Evolutionary conservation across 2,888 invertebrate species (phyloP), one percentile per base, ranked within the genome.

Genomic region (Drosophila testacea): DNA sequence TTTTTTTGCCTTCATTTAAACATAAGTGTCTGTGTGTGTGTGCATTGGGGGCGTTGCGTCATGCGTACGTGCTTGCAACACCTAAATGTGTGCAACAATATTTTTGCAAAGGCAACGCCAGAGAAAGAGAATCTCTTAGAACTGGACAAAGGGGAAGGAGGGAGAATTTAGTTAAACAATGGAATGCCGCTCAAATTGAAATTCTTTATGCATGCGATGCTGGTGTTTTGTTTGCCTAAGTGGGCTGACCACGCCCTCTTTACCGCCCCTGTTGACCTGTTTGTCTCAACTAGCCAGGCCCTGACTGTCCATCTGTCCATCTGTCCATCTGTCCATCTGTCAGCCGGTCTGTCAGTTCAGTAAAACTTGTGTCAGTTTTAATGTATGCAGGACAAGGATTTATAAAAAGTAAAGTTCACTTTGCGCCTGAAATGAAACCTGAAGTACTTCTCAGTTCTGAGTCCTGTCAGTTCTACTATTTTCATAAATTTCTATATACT

Each of bases 11-110:
- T 65, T 46, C 66, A 73, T 74, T 85, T 67, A 70, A 75, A 60
- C 66, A 70, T 71, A 79, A 84, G 34, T 74, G 27, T 59, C 28
- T 41, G n/a, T 63, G 28, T 47, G 44, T 16, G 10, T 51, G 30
- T 44, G 44, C 5, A 32, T 57, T 32, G 61, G 16, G 41, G 59
- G 71, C 38, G 55, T 67, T 56, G 65, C 56, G 73, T 76, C 13
- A 52, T 73, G 75, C 62, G 78, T 73, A 86, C 86, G 88, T 85
- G 88, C 70, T 56, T 73, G 86, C 81, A 77, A 77, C 86, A 88
- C 84, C 88, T 85, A 88, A 88, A 77, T 77, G 70, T 64, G 79
- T 77, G 66, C 81, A 81, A 80, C 73, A 78, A 74, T 77, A 59
- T 61, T 66, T 77, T 69, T 54, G 34, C 52, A 56, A 30, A 55